A percentile compares a stretch with the other conserved stretches of the same genome.
Evolutionary conservation across 2,113 vertebrate species (phyloP).

Genomic region (Cebus imitator): DNA sequence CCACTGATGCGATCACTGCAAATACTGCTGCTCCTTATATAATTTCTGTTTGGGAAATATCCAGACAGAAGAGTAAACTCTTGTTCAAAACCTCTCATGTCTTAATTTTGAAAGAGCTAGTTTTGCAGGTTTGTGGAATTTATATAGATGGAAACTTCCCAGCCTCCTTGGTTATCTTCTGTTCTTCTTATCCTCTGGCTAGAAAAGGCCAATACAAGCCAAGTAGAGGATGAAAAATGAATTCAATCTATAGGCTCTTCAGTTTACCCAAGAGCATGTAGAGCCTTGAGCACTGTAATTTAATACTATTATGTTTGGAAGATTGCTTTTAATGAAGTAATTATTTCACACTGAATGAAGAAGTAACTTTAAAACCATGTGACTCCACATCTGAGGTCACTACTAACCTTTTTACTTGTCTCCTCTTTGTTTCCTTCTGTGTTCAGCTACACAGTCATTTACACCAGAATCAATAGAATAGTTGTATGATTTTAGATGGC

Average conservation of each 20-base stretch:
- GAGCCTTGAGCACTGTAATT: not conserved
- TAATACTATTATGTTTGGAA: slow-evolving; percentile 18
- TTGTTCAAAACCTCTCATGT: not conserved
- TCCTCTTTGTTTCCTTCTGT: not conserved
- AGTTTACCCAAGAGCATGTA: not conserved
- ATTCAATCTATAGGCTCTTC: not conserved
- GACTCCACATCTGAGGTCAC: not conserved
- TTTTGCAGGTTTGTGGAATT: slow-evolving; percentile 43
- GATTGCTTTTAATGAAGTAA: slow-evolving; percentile 31
- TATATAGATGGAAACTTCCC: not conserved
- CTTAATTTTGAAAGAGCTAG: slow-evolving; percentile 42
- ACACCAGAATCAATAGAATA: not conserved
- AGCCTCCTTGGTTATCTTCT: slow-evolving; percentile 37
- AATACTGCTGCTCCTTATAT: not conserved
- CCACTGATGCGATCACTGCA: not conserved
- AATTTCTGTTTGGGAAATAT: slow-evolving; percentile 19
- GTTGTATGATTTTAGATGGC: not conserved
- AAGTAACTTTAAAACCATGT: slow-evolving; percentile 7
- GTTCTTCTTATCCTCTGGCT: not conserved
- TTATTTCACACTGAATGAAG: slow-evolving; percentile 25
- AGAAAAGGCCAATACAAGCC: not conserved
- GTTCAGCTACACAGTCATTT: not conserved
- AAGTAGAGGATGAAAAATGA: not conserved
- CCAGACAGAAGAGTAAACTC: not conserved
- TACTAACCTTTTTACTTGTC: not conserved